phyloP scores from a whole-genome alignment of 1,140 invertebrate genomes.

The Thrips palmi region DNA sequence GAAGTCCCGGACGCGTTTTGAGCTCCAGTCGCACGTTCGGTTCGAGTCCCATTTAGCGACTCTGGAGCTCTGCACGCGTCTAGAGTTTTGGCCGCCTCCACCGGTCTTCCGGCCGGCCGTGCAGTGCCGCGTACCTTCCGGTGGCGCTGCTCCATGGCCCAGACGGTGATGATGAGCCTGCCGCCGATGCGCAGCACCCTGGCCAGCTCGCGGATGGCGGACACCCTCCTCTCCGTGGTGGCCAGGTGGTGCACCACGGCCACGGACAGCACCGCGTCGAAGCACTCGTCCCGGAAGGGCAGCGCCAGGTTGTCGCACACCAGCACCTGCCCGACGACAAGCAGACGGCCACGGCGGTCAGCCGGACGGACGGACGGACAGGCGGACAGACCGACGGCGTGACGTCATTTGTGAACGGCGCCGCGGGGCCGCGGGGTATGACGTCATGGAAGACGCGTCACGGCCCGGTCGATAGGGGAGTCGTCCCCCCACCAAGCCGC shows the following conservation, averaged over 20 bases:
- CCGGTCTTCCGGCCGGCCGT: too few relatives aligned
- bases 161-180: constrained; percentile 81
- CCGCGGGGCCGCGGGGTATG: too few relatives aligned
- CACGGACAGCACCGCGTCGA: constrained; percentile 86
- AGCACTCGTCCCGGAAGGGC: constrained; percentile 79
- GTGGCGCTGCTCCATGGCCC: constrained; percentile 91
- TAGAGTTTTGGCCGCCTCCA: too few relatives aligned
- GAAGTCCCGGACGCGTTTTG: too few relatives aligned
- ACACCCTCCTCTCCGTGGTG: constrained; percentile 71
- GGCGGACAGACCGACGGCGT: too few relatives aligned
- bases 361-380: too few relatives aligned
- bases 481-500: too few relatives aligned
- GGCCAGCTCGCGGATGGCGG: constrained; percentile 71
- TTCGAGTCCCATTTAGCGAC: not conserved
- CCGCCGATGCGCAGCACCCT: constrained; percentile 79
- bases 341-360: too few relatives aligned
- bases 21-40: not conserved
- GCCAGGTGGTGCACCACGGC: constrained; percentile 91
- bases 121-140: constrained; percentile 36
- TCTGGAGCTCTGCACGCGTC: too few relatives aligned
- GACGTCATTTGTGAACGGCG: too few relatives aligned
- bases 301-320: constrained; percentile 75
- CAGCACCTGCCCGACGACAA: constrained; percentile 39
- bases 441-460: too few relatives aligned
- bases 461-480: too few relatives aligned